These are phyloP conservation scores for Ptilonorhynchus violaceus DNA, from an alignment of 2,113 vertebrate genomes.

Conservation along the genomic window DNA sequence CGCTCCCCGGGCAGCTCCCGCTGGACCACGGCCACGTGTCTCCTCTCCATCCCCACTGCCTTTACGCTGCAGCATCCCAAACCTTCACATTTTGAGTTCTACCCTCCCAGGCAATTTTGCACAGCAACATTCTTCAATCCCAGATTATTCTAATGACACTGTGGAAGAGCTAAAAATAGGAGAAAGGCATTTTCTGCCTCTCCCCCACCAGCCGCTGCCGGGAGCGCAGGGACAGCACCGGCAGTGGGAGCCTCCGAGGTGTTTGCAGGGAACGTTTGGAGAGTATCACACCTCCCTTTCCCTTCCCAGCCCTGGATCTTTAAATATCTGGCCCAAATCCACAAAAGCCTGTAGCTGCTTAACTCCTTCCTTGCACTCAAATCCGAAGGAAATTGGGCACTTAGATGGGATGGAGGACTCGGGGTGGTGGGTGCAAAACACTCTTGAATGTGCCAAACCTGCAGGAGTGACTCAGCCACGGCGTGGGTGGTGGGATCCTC, in stretches of 20 bases:
- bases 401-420: background rate
- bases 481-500: background rate
- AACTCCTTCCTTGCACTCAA: conserved; percentile 6
- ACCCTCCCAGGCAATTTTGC: background rate
- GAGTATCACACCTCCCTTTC: conserved; percentile 46
- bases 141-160: conserved; percentile 13
- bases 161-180: background rate
- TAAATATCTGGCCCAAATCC: conserved; percentile 69
- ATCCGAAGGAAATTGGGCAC: background rate
- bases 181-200: conserved; percentile 32
- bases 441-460: background rate
- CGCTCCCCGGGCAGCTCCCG: background rate
- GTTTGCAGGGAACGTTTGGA: conserved; percentile 12
- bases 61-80: background rate
- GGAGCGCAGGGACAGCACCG: background rate
- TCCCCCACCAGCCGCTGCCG: background rate
- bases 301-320: conserved; percentile 21
- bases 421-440: background rate
- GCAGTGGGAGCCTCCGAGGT: conserved; percentile 29
- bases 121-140: background rate
- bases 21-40: fast-evolving
- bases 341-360: background rate
- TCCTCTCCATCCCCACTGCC: background rate
- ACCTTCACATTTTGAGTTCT: background rate
- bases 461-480: background rate